Evolutionary conservation across 1,140 invertebrate species (phyloP), one percentile per base, ranked within the genome.

Genomic region (Brachionus paranguensis): DNA sequence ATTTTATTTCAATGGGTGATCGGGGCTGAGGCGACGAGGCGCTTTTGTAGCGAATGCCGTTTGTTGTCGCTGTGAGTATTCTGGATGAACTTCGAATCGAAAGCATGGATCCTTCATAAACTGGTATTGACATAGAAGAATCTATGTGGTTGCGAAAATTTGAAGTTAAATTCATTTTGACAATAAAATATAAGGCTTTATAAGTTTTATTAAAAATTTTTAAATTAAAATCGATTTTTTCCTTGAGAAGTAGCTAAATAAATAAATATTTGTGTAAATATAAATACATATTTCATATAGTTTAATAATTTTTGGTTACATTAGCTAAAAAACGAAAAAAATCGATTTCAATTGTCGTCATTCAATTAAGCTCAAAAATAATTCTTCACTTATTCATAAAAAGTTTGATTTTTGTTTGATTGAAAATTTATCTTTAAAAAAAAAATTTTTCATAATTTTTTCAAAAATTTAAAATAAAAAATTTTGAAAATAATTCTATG

Each of bases 51-150:
- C 78, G 50, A 6, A 81, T 45, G 7, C 78, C 78, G 20, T 81
- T 81, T 45, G 41, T 64, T 10, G 53, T 33, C 12, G 50, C 50
- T 8, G 78, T 81, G 12, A 64, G 43, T n/a, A 81, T 81, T 37
- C 78, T 27, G 10, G 81, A 68, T 47, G 64, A 37, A 53, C 81
- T 83, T n/a, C 81, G 14, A 24, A 83, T 43, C 11, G 81, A 83
- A 27, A 83, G 17, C 81, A 83, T 83, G 2, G 81, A 83, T 53
- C 81, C 81, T 20, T 83, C 81, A 72, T 83, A 83, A 29, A 83
- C 81, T 27, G 81, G 81, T 37, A 83, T 83, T n/a, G 41, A 68
- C 41, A 83, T 12, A 70, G 81, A 68, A 12, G 81, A 83, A 68
- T 83, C 81, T 11, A 50, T 43, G 24, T 60, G 53, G 45, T 81